Evolutionary conservation across 2,888 invertebrate species (phyloP), one percentile per base, ranked within the genome.

Genomic region (Orthosia gracilis): DNA sequence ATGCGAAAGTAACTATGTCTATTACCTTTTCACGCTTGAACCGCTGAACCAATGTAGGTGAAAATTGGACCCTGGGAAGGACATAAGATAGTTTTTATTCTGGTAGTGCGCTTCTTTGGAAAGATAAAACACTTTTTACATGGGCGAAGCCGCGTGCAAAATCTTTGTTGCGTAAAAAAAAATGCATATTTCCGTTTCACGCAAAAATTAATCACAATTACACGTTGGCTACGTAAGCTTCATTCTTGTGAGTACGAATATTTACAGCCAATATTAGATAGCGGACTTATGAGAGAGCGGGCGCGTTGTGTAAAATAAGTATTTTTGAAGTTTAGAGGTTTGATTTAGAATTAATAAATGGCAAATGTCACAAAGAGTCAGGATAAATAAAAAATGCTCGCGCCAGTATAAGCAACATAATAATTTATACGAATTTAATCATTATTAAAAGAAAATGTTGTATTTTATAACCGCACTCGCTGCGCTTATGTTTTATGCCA

Each of bases 401-500:
- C 26, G 4, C 26, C 26, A 26, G 26, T 26, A 26, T 26, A 40
- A 31, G 5, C 0, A 9, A 3, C 3, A 3, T 7, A 40, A 40
- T 40, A 40, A 1, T 40, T 40, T 9, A 9, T 40, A 40, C 40
- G 9, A 40, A 40, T 40, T 40, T 40, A 9, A 40, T 40, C 9
- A 40, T 52, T 52, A n/a, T n/a, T n/a, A 52, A 7, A 50, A 18
- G 7, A 9, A 9, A n/a, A n/a, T 18, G 3, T 21, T 21, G 11
- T 4, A 12, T 54, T 21, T 4, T 21, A n/a, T 23, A 26, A 40
- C 40, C 17, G 3, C 31, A 4, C 13, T 15, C 50, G 50, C 69
- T 67, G 17, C 17, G 58, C 59, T 78, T 72, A 71, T 69, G 68
- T 61, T 57, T 49, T 67, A 23, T 68, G 77, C 61, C 67, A 71